A percentile compares a stretch with the other conserved stretches of the same genome.
These are phyloP conservation scores for Bucorvus abyssinicus DNA, from an alignment of 2,797 vertebrate genomes.

Conservation along the genomic window DNA sequence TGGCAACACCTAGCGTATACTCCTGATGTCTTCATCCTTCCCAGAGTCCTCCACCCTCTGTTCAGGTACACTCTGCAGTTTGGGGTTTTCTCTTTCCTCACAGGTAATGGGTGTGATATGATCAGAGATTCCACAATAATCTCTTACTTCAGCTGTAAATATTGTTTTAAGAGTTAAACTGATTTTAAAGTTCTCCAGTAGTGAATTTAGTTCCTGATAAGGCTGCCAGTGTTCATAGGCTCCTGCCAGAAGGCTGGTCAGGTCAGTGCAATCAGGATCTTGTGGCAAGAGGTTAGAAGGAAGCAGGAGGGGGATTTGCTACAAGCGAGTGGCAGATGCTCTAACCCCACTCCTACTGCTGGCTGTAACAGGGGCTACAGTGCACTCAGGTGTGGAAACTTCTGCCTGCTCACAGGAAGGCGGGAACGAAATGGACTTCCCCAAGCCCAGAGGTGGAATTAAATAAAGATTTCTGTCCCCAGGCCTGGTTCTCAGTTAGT, in stretches of 20 bases:
- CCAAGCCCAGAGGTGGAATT: background rate
- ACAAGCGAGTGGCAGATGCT: background rate
- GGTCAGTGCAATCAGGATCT: background rate
- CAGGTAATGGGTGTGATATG: fast-evolving
- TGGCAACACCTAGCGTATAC: background rate
- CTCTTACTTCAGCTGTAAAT: background rate
- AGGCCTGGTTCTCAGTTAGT: background rate
- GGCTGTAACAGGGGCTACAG: fast-evolving
- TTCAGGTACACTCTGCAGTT: no score
- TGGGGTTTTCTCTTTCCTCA: background rate
- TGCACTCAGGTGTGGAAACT: background rate
- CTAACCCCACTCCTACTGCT: background rate
- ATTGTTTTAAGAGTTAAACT: background rate
- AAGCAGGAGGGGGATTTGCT: fast-evolving
- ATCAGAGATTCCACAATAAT: background rate
- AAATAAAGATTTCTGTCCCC: background rate
- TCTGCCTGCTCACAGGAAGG: background rate
- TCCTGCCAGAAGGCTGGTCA: background rate
- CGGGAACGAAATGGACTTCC: background rate
- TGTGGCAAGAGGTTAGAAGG: background rate
- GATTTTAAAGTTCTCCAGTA: background rate
- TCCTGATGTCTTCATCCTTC: background rate
- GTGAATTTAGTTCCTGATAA: background rate
- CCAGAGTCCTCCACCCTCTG: background rate
- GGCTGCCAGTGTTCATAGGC: background rate